These are phyloP conservation scores for Neogale vison DNA, from an alignment of 2,113 vertebrate species.

Conservation along the genomic window DNA sequence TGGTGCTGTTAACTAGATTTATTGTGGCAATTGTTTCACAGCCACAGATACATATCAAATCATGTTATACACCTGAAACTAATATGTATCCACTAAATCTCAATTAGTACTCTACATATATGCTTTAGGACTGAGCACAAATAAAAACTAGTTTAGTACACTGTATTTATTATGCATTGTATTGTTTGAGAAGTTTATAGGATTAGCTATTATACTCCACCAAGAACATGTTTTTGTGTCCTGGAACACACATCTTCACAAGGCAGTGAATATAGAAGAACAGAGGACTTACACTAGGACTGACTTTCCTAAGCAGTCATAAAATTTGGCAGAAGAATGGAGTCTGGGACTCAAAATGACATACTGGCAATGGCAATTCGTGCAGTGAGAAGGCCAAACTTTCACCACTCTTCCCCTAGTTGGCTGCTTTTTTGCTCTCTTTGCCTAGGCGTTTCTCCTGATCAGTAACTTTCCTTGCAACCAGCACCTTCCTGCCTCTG, in stretches of 20 bases:
- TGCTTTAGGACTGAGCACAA: neutral
- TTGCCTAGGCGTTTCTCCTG: neutral
- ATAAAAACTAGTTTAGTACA: neutral
- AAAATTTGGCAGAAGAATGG: neutral
- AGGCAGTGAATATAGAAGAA: neutral
- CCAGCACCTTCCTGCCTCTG: neutral
- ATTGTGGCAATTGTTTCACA: neutral
- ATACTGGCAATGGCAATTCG: neutral
- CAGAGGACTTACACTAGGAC: neutral
- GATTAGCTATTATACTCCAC: neutral
- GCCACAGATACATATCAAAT: neutral
- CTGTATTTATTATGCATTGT: neutral
- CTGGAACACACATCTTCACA: neutral
- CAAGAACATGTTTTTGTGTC: neutral
- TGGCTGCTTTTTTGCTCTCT: neutral
- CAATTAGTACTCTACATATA: neutral
- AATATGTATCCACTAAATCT: neutral
- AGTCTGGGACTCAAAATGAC: neutral
- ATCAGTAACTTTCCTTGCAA: neutral
- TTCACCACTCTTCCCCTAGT: rapidly evolving
- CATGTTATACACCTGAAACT: neutral
- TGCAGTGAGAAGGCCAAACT: neutral
- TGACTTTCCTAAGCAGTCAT: neutral
- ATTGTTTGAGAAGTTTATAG: conserved; percentile 30
- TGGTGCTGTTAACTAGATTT: neutral